phyloP scores from a whole-genome alignment of 2,113 vertebrate species.

The Sakesphorus luctuosus region DNA sequence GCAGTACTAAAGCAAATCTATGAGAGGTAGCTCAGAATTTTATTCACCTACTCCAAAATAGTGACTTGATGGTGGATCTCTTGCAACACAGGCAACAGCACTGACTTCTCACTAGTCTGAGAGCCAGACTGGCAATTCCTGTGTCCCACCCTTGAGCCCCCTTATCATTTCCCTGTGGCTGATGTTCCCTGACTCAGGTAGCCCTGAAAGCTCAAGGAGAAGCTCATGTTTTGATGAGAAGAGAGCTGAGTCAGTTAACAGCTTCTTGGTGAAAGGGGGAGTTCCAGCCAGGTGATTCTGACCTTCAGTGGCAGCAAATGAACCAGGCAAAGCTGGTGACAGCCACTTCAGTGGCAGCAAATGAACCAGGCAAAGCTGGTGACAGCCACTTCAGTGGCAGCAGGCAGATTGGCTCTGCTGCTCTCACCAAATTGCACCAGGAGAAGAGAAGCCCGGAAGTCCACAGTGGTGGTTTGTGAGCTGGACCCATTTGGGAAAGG shows the following conservation, averaged over 20 bases:
- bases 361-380: neutral
- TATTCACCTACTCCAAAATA: neutral
- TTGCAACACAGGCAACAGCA: neutral
- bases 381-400: neutral
- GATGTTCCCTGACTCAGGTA: neutral
- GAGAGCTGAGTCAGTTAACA: neutral
- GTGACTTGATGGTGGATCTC: neutral
- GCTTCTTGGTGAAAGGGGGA: neutral
- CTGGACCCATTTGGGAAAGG: neutral
- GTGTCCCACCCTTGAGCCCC: neutral
- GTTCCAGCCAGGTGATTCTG: neutral
- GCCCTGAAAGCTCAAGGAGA: neutral
- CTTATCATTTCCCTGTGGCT: neutral
- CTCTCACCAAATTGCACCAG: rapidly evolving
- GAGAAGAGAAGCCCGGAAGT: neutral
- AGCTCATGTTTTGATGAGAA: neutral
- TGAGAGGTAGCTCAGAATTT: neutral
- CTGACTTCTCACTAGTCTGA: neutral
- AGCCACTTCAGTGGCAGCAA: neutral
- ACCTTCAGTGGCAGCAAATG: neutral
- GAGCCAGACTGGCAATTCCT: neutral
- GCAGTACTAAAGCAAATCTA: neutral
- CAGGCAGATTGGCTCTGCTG: neutral
- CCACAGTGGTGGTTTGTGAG: neutral
- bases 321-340: neutral